These are phyloP conservation scores for Sakesphorus luctuosus DNA, from an alignment of 2,113 vertebrate species.

Conservation along the genomic window DNA sequence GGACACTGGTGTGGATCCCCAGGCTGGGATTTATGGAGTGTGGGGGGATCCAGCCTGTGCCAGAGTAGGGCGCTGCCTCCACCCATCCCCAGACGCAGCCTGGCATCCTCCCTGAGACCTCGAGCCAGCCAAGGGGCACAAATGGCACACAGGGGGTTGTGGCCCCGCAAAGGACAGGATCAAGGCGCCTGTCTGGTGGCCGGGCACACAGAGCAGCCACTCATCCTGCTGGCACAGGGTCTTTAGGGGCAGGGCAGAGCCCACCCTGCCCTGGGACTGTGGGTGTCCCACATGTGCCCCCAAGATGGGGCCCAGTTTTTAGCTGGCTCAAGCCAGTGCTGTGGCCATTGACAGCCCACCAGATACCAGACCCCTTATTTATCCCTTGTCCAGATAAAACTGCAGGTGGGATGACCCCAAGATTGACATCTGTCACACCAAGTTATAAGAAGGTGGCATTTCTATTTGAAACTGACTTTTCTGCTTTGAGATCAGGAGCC, in stretches of 20 bases:
- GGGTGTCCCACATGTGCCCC: not conserved
- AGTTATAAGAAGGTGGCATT: not conserved
- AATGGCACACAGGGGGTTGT: accelerated
- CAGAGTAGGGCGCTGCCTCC: not conserved
- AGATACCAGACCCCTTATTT: accelerated
- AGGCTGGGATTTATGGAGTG: not conserved
- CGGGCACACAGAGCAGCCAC: not conserved
- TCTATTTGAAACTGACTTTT: not conserved
- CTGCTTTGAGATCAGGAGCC: not conserved
- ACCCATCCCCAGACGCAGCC: not conserved
- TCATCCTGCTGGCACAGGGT: not conserved
- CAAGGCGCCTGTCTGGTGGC: not conserved
- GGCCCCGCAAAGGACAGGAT: not conserved
- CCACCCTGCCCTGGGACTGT: accelerated
- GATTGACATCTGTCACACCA: accelerated
- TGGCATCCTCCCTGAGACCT: not conserved
- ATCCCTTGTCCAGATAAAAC: not conserved
- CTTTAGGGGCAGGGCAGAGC: not conserved
- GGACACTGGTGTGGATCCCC: accelerated
- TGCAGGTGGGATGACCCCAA: not conserved
- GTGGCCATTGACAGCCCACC: not conserved
- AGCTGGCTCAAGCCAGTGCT: not conserved
- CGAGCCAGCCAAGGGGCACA: not conserved
- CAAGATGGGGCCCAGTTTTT: not conserved
- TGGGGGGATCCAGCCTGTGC: accelerated